phyloP scores from a whole-genome alignment of 2,888 invertebrate genomes.

The Andrena hattorfiana region DNA sequence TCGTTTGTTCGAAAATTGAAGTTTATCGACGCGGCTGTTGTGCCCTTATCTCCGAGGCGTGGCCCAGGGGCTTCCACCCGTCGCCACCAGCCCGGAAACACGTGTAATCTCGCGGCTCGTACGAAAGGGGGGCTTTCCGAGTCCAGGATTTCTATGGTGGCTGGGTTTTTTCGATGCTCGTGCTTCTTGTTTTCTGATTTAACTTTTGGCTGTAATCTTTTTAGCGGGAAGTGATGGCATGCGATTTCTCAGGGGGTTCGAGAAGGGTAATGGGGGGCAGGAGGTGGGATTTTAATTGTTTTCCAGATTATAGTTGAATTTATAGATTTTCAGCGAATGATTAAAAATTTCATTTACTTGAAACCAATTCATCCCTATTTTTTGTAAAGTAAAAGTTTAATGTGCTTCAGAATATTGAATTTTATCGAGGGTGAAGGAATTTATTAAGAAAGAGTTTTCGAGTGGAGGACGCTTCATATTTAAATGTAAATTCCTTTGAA shows the following conservation, averaged over 20 bases:
- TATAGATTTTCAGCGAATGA: too few relatives aligned
- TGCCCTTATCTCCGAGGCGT: constrained; percentile 65
- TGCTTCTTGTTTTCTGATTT: too few relatives aligned
- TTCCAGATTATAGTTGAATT: too few relatives aligned
- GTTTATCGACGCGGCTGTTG: constrained; percentile 74
- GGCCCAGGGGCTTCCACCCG: constrained; percentile 49
- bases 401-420: not conserved
- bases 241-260: too few relatives aligned
- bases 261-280: too few relatives aligned
- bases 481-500: constrained; percentile 43
- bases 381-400: not conserved
- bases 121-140: constrained; percentile 35
- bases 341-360: too few relatives aligned
- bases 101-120: constrained; percentile 59
- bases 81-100: constrained; percentile 51
- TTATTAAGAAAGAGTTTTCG: not conserved
- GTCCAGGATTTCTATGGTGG: not conserved
- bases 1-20: constrained; percentile 77
- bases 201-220: too few relatives aligned
- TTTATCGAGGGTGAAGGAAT: not conserved
- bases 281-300: too few relatives aligned
- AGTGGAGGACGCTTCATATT: constrained; percentile 22
- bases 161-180: not conserved
- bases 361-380: too few relatives aligned
- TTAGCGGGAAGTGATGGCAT: too few relatives aligned